Conservation (phyloP, 1,140 invertebrate genomes). For the Bombus sibiricus region DNA sequence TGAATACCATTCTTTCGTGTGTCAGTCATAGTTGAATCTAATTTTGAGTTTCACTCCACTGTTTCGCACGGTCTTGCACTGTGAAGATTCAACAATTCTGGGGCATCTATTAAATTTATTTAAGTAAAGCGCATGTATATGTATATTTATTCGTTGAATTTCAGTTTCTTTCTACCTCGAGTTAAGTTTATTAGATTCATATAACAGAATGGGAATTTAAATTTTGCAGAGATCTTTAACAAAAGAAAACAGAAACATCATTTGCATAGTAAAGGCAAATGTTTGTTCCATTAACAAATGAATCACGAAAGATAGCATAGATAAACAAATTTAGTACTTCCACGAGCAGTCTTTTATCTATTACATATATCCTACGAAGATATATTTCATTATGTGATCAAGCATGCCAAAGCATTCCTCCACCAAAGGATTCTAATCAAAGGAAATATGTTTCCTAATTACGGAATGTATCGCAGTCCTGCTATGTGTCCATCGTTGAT, state of each 20-base stretch:
- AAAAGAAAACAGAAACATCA: background rate
- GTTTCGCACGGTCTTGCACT: background rate
- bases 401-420: background rate
- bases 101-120: too few relatives aligned
- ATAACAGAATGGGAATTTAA: background rate
- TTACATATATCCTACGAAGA: background rate
- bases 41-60: background rate
- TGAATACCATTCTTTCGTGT: background rate
- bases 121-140: too few relatives aligned
- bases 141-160: too few relatives aligned
- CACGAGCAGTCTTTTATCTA: background rate
- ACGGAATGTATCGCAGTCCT: background rate
- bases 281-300: background rate
- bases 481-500: background rate
- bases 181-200: too few relatives aligned
- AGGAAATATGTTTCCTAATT: background rate
- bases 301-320: background rate
- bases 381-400: slow-evolving; percentile 7
- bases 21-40: background rate
- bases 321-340: background rate
- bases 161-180: too few relatives aligned
- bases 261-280: background rate
- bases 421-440: slow-evolving; percentile 17
- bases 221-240: background rate
- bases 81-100: too few relatives aligned